phyloP scores from a whole-genome alignment of 2,888 invertebrate genomes.

The Mechanitis mazaeus region DNA sequence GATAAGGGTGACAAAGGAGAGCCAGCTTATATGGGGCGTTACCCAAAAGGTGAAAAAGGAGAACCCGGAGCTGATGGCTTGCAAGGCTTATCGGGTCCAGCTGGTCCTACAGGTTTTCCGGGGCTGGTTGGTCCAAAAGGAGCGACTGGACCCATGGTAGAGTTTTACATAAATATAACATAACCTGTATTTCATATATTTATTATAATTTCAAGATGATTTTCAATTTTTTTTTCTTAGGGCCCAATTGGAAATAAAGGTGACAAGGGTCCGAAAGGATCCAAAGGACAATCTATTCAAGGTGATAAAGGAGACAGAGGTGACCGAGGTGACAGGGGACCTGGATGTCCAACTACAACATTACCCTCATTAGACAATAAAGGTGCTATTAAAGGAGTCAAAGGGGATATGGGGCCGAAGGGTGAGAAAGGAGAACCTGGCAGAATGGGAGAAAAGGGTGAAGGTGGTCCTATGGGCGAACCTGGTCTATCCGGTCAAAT shows the following conservation, averaged over 20 bases:
- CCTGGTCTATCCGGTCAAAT: constrained; percentile 80
- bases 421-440: constrained; percentile 80
- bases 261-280: constrained; percentile 81
- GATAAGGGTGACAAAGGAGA: constrained; percentile 88
- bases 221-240: constrained; percentile 49
- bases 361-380: constrained; percentile 52
- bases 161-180: constrained; percentile 4
- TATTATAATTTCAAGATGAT: too few relatives aligned
- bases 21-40: constrained; percentile 82
- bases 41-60: constrained; percentile 89
- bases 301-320: constrained; percentile 81
- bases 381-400: constrained; percentile 56
- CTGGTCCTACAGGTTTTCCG: constrained; percentile 78
- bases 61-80: constrained; percentile 87
- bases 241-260: constrained; percentile 84
- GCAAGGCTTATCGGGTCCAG: constrained; percentile 79
- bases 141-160: constrained; percentile 76
- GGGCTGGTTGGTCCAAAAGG: constrained; percentile 80
- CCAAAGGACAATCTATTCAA: constrained; percentile 66
- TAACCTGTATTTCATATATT: constrained; percentile 1
- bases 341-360: constrained; percentile 48
- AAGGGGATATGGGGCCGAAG: constrained; percentile 75
- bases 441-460: constrained; percentile 81
- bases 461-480: constrained; percentile 82
- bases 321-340: constrained; percentile 71